These are phyloP conservation scores for Micrasema minimum DNA, from an alignment of 1,140 invertebrate species.

Conservation along the genomic window DNA sequence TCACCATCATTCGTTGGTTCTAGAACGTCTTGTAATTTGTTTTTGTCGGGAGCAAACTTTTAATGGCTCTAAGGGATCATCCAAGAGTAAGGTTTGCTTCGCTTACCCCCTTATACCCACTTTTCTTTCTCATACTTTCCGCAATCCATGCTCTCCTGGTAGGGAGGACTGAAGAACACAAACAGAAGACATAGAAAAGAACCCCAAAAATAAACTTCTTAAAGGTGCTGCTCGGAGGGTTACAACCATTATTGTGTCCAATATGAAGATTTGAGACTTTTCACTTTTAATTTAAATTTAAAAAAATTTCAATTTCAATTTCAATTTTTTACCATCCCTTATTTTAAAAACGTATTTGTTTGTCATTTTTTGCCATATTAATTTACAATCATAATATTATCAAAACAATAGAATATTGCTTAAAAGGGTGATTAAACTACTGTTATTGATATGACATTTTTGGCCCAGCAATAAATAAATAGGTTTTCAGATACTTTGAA, in stretches of 20 bases:
- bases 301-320: too few species aligned
- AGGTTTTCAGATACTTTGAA: too few species aligned
- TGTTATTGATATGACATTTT: too few species aligned
- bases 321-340: too few species aligned
- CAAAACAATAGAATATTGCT: too few species aligned
- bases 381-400: too few species aligned
- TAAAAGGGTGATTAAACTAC: too few species aligned
- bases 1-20: constrained; percentile 39
- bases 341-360: too few species aligned
- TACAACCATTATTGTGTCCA: background rate
- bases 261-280: background rate
- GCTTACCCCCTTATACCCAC: background rate
- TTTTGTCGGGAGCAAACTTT: constrained; percentile 48
- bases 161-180: background rate
- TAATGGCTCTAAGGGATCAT: constrained; percentile 42
- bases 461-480: too few species aligned
- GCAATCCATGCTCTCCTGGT: background rate
- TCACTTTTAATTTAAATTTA: too few species aligned
- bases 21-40: constrained; percentile 46
- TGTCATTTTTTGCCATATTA: too few species aligned
- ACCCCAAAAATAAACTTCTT: constrained; percentile 11
- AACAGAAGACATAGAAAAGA: background rate
- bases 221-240: background rate
- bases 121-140: background rate
- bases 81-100: constrained; percentile 7